Evolutionary conservation across 2,797 vertebrate species (phyloP).

Genomic region (Microtus californicus): DNA sequence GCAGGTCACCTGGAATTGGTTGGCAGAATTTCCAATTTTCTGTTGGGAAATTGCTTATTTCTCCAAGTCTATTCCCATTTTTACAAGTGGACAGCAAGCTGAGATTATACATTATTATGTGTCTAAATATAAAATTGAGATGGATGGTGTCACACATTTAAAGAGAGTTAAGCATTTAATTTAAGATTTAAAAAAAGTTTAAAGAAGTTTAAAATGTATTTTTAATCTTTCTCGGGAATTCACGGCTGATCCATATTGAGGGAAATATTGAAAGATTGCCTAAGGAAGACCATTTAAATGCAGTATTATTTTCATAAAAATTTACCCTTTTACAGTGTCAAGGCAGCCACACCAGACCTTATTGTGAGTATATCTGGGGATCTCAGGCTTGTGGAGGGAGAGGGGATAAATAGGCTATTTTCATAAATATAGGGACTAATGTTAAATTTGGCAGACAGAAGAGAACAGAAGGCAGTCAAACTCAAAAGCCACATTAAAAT

Average conservation of each 20-base stretch:
- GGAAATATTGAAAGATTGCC: slow-evolving; percentile 60
- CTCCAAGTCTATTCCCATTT: slow-evolving; percentile 98
- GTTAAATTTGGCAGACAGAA: slow-evolving; percentile 35
- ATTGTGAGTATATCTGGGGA: slow-evolving; percentile 78
- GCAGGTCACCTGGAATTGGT: slow-evolving; percentile 96
- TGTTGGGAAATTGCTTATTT: slow-evolving; percentile 99
- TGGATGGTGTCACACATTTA: slow-evolving; percentile 92
- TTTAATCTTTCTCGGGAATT: slow-evolving; percentile 74
- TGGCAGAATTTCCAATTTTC: slow-evolving; percentile 98
- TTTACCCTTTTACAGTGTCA: slow-evolving; percentile 76
- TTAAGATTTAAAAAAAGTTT: slow-evolving; percentile 85
- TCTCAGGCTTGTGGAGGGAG: slow-evolving; percentile 72
- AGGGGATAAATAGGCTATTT: slow-evolving; percentile 76
- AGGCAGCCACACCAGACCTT: slow-evolving; percentile 67
- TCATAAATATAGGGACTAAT: slow-evolving; percentile 20
- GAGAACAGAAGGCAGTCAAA: slow-evolving; percentile 47
- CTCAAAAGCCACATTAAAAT: slow-evolving; percentile 63
- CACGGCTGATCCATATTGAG: slow-evolving; percentile 64
- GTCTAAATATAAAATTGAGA: slow-evolving; percentile 94
- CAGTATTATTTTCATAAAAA: slow-evolving; percentile 76
- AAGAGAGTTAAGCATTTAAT: slow-evolving; percentile 91
- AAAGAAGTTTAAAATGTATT: slow-evolving; percentile 85
- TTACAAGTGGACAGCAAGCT: slow-evolving; percentile 92
- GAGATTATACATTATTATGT: slow-evolving; percentile 96
- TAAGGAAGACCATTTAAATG: slow-evolving; percentile 71